Percentiles rank a stretch among this genome's conserved stretches.
Evolutionary conservation across 2,888 invertebrate genomes (phyloP).

Genomic region (Neuroscelio doddi): DNA sequence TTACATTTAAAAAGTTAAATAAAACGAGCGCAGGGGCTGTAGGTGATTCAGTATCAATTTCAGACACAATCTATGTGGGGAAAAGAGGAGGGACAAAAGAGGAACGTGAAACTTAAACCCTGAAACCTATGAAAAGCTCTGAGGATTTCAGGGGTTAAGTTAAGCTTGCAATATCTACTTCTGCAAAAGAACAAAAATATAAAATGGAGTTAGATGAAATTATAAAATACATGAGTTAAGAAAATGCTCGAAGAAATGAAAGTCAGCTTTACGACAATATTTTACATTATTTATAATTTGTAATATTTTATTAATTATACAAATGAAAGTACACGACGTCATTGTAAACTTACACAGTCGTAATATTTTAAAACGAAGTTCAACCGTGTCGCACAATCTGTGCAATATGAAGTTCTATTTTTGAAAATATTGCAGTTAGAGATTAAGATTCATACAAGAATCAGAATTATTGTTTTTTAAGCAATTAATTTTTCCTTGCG

Average conservation of each 20-base stretch:
- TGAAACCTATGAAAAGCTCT: slow-evolving; percentile 61
- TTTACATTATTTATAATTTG: too few relatives aligned
- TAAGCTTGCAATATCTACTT: slow-evolving; percentile 51
- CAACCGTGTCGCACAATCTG: slow-evolving; percentile 1
- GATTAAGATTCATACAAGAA: background rate
- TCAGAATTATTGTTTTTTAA: background rate
- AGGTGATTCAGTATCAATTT: slow-evolving; percentile 56
- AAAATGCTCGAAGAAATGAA: too few relatives aligned
- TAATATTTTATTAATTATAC: too few relatives aligned
- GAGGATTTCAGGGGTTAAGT: slow-evolving; percentile 61
- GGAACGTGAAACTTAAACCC: slow-evolving; percentile 58
- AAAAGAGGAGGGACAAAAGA: slow-evolving; percentile 28
- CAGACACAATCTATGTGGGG: slow-evolving; percentile 39
- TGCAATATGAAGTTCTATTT: background rate
- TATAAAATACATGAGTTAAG: too few relatives aligned
- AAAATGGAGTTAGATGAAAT: background rate
- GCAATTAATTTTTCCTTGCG: too few relatives aligned
- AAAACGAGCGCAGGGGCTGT: slow-evolving; percentile 2
- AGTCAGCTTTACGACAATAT: too few relatives aligned
- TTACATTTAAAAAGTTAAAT: slow-evolving; percentile 24
- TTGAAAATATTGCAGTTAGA: background rate
- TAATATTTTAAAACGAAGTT: background rate
- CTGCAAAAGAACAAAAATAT: slow-evolving; percentile 13
- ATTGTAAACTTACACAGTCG: too few relatives aligned
- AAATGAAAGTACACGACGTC: too few relatives aligned